Base-by-base conservation (phyloP, 2,888 invertebrate genomes). In the Yponomeuta plumbellus region DNA sequence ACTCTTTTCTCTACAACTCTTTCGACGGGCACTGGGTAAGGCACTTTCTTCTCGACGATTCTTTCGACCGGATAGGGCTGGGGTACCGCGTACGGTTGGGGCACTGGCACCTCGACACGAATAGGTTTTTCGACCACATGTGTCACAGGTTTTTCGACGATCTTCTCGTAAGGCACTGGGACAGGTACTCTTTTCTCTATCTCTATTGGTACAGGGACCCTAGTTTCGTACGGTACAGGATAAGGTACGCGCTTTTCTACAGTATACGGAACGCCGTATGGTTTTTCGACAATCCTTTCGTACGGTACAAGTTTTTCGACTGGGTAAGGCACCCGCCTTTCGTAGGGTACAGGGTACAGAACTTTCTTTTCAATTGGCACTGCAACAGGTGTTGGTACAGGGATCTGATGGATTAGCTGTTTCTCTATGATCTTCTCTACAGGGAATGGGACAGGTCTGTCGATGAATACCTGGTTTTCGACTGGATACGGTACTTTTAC, bases 361-460 rank as follows among this genome's bases (percentile, higher is more conserved):
- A 66, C 65, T 56, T 59, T 66, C 72, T 80, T 87, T 66, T 92
- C 91, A 0, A 92, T 83, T 61, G 90, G 89, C 11, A 89, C 79
- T 0, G 84, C 88, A 1, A 92, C 84, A 0, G 90, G 88, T 11
- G 90, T 88, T 11, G 87, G 90, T 3, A 91, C 80, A 1, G 88
- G 82, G 0, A 90, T 79, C 1, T 77, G 84, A 39, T 86, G 88
- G 5, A 87, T 67, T 2, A 86, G 73, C 70, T 86, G 91, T 61
- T 92, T 92, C 70, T 93, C 93, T 0, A 93, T 84, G 10, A 90
- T 77, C 69, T 88, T 93, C 62, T 93, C 92, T 0, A 93, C 82
- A 13, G 91, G 84, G 64, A 85, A 83, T 63, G 92, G 88, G 67
- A 93, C 81, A 11, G 92, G 85, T 69, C 88, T 75, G 71, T 85